A percentile compares a stretch with the other conserved stretches of the same genome.
phyloP scores from a whole-genome alignment of 2,113 vertebrate species.

The Acanthochromis polyacanthus region DNA sequence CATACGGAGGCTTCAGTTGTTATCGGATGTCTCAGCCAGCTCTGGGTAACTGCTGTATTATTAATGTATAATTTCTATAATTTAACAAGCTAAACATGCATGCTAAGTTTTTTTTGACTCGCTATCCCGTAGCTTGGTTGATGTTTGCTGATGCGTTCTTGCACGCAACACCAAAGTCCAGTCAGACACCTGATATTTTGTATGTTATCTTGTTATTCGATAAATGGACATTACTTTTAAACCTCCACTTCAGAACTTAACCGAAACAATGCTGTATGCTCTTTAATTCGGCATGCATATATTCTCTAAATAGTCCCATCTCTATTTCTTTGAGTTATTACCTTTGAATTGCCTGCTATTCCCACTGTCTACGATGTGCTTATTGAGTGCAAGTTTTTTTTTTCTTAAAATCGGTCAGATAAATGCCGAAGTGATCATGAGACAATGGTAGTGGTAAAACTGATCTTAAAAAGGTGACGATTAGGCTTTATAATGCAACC shows the following conservation, averaged over 20 bases:
- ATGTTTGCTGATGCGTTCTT: not conserved
- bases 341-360: not conserved
- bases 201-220: not conserved
- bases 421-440: not conserved
- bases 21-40: not conserved
- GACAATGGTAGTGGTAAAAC: too few species aligned
- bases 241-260: not conserved
- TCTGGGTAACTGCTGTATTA: not conserved
- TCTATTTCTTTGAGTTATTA: not conserved
- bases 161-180: not conserved
- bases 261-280: not conserved
- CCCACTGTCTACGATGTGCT: not conserved
- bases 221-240: not conserved
- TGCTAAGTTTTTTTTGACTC: not conserved
- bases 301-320: not conserved
- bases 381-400: not conserved
- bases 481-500: too few species aligned
- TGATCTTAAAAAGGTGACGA: too few species aligned
- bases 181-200: not conserved
- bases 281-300: not conserved
- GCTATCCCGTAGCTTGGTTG: not conserved
- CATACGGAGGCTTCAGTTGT: not conserved
- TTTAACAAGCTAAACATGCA: not conserved
- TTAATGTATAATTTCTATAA: rapidly evolving
- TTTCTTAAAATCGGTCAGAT: not conserved